Base-by-base conservation (phyloP, 2,797 vertebrate species). In the Monodelphis domestica region DNA sequence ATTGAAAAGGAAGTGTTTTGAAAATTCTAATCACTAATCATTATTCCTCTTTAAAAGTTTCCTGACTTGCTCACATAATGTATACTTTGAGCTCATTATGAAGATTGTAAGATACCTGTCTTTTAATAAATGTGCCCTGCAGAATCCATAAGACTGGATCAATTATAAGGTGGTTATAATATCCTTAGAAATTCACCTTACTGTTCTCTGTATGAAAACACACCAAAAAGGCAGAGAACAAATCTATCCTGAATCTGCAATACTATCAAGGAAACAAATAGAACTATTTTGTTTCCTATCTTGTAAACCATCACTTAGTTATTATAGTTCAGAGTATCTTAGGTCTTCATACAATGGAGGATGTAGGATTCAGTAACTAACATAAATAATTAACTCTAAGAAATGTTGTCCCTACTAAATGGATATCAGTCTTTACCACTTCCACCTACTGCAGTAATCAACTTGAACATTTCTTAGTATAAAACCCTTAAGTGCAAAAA, bases 101-200 rank as follows among this genome's bases (percentile, higher is more conserved):
- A 38, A 70, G 15, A 70, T 1, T 70, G 17, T 38, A n/a, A 38
- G 70, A 70, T 70, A 70, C 1, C 63, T 38, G 63, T 38, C 6
- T 70, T 70, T 38, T 24, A 70, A 70, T 38, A 70, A 70, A 70
- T 63, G 45, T 9, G 45, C 9, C 21, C 45, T 84, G 21, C 11
- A 11, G 21, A 84, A 50, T 84, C 17, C 17, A 7, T 45, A 45
- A 21, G 30, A 57, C 92, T 53, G 57, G 11, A 30, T 93, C 59
- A 87, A 54, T 70, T 24, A 14, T 28, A 94, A 63, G 1, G 3
- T 87, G 45, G 94, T 92, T 95, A n/a, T 92, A 38, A 93, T 89
- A n/a, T 91, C 1, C 45, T 4, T 5, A 14, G 12, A 91, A 89
- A 78, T 26, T 88, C 50, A 92, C 1, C 45, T 4, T 5, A 17